Conservation (phyloP, 2,888 invertebrate genomes). For the Dryobotodes eremita region DNA sequence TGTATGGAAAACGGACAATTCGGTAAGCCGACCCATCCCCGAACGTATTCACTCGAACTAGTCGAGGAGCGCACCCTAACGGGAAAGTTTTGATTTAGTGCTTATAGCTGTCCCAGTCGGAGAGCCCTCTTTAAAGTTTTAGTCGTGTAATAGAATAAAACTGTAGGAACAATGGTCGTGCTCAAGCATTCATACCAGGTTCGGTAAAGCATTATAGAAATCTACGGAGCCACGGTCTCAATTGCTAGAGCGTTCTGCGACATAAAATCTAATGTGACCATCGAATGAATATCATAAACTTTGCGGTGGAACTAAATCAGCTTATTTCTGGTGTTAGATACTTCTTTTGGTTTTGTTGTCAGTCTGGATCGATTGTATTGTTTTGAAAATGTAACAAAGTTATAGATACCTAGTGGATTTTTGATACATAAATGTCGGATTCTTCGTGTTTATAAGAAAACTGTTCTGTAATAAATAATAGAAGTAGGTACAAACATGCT, state of each 20-base stretch:
- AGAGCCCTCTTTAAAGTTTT: conserved; percentile 88
- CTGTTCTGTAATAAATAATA: conserved; percentile 5
- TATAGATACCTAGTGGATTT: neutral
- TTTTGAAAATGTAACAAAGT: neutral
- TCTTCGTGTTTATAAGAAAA: neutral
- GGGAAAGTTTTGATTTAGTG: conserved; percentile 90
- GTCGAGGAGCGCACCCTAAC: conserved; percentile 80
- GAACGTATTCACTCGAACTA: conserved; percentile 84
- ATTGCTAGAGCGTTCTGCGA: conserved; percentile 78
- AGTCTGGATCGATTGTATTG: neutral
- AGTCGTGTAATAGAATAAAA: conserved; percentile 89
- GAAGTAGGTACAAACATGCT: neutral
- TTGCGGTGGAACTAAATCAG: conserved; percentile 58
- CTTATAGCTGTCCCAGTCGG: conserved; percentile 87
- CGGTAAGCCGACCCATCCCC: conserved; percentile 76
- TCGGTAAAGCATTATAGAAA: conserved; percentile 78
- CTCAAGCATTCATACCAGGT: conserved; percentile 82
- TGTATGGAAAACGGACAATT: conserved; percentile 81
- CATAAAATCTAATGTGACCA: conserved; percentile 83
- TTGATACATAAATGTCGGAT: neutral
- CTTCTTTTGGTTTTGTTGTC: neutral
- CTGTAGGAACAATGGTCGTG: conserved; percentile 85
- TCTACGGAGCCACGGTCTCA: conserved; percentile 79
- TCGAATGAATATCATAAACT: conserved; percentile 84
- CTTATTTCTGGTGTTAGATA: conserved; percentile 9